Base-by-base conservation (phyloP, 2,797 vertebrate species). In the Vireo griseus region DNA sequence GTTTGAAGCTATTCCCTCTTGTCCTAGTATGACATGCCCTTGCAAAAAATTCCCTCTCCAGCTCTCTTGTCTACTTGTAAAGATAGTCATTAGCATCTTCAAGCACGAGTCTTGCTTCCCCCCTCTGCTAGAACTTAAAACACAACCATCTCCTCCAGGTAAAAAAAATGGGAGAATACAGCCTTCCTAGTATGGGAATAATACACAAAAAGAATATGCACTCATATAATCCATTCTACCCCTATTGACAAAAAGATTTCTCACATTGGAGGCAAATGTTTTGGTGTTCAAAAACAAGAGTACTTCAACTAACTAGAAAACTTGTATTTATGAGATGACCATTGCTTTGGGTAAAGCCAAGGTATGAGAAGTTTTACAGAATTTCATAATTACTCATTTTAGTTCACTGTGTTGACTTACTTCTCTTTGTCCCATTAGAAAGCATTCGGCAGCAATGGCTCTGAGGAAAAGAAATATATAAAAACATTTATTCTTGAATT, bases 381-480 rank as follows among this genome's bases (percentile, higher is more conserved):
- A 55, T 48, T 51, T 72, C 40, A 4, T n/a, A 66, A 75, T 63
- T 69, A 86, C 21, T 90, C 17, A 63, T 94, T 88, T 78, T 51
- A 96, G 52, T 48, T 68, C 82, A 35, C 65, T 78, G 44, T 91
- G 45, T 84, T 95, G 62, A 98, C 99, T 99, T 98, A 99, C 99
- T 99, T 99, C 99, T 88, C 98, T 98, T 72, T 98, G 98, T 96
- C 98, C 98, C 97, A 98, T 99, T 81, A 99, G 98, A 98, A 98
- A 98, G 97, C 95, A 98, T 97, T 99, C 98, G 97, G 99, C 99
- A 89, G 99, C 98, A 94, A 99, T 98, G 86, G 98, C 98, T 99
- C 99, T 99, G 98, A 96, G 96, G 81, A 97, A 94, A 98, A 94
- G 98, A 97, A 98, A 97, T 96, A 97, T 94, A 98, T 96, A 97